phyloP scores from a whole-genome alignment of 2,797 vertebrate species.

The Mormyrus proboscirostris region DNA sequence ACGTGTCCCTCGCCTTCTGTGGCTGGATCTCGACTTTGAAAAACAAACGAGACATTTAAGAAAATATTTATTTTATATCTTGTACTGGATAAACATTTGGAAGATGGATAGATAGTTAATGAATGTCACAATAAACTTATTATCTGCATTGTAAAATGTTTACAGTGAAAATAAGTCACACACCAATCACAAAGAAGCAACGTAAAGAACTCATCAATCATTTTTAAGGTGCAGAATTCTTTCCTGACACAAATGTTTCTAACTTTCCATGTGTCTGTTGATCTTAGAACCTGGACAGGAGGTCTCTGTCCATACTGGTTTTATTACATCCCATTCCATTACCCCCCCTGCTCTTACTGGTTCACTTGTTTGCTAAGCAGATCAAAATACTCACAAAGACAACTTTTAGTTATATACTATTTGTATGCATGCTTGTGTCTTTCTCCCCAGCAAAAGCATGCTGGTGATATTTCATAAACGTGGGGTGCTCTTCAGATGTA shows the following conservation, averaged over 20 bases:
- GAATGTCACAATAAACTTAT: not conserved
- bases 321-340: not conserved
- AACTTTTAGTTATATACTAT: not conserved
- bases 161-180: not conserved
- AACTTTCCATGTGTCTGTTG: not conserved
- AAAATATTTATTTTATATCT: not conserved
- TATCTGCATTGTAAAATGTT: not conserved
- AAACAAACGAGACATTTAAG: not conserved
- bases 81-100: not conserved
- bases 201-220: not conserved
- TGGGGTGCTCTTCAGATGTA: not conserved
- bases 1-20: conserved; percentile 22
- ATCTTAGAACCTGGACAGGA: not conserved
- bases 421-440: not conserved
- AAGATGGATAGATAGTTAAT: not conserved
- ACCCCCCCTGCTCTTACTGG: not conserved
- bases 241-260: not conserved
- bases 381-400: not conserved
- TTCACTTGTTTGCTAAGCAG: not conserved
- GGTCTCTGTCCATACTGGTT: not conserved
- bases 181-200: not conserved
- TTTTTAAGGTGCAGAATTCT: not conserved
- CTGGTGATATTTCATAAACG: not conserved
- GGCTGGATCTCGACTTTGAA: not conserved
- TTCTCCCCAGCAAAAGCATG: not conserved